Evolutionary conservation across 2,113 vertebrate genomes (phyloP), one percentile per base, ranked within the genome.

Genomic region (Pteronura brasiliensis): DNA sequence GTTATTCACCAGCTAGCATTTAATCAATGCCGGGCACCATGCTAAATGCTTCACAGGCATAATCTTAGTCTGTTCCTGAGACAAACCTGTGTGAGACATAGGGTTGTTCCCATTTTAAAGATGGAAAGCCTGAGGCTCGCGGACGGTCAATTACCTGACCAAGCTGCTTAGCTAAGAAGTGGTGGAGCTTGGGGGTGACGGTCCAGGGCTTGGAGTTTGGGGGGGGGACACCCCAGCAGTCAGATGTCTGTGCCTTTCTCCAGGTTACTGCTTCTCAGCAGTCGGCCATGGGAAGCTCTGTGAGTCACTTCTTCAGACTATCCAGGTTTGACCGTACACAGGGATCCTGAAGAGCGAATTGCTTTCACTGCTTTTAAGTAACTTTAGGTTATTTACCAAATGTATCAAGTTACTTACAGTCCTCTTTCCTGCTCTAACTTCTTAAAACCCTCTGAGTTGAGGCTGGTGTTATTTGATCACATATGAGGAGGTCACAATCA

Each of bases 81-180:
- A 47, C 20, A 29, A 12, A 72, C 36, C 25, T 42, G 3, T 49
- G 5, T 9, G 42, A 76, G 31, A 52, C 18, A 5, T 7, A 39
- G 1, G 34, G 3, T 23, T 55, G 57, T 27, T 67, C 67, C 61
- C 57, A 39, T 88, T 84, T 83, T 88, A 83, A 36, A 93, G 71
- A 52, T 21, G 34, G 69, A 34, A 27, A 63, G 17, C 92, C 2
- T 44, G 39, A 91, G 49, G 65, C 29, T 77, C 67, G 14, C 6
- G 18, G 20, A 65, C 6, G 23, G 20, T 1, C 1, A 71, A 3
- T 36, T 5, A 12, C 11, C 63, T 27, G 21, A 29, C 11, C 34
- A 55, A 42, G 14, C 17, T 5, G 4, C n/a, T 61, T 0, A 3
- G 15, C 27, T 44, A 4, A 4, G 3, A 76, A 31, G 59, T 8